These are phyloP conservation scores for Saxidomus purpurata DNA, from an alignment of 1,140 invertebrate genomes.

Conservation along the genomic window DNA sequence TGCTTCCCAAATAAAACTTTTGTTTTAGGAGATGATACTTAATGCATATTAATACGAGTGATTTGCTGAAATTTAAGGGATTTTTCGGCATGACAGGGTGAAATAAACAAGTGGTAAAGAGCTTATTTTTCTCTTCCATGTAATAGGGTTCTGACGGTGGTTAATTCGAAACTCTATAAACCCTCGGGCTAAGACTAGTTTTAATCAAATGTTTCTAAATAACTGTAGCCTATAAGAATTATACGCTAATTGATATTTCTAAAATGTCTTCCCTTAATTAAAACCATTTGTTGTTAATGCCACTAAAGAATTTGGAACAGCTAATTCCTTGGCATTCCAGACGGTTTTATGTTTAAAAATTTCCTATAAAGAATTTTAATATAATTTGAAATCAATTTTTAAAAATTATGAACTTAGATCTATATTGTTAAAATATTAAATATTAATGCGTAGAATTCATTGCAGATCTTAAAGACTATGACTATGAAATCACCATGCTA, in stretches of 20 bases:
- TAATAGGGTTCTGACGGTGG: neutral
- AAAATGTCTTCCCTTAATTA: neutral
- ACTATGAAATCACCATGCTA: no score
- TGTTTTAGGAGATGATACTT: neutral
- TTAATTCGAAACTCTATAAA: neutral
- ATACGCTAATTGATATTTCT: neutral
- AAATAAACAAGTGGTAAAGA: neutral
- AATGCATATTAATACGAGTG: neutral
- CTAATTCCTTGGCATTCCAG: neutral
- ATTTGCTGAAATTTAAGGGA: neutral
- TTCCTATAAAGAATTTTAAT: neutral
- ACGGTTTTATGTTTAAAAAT: neutral
- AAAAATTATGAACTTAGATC: no score
- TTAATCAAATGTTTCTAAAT: neutral
- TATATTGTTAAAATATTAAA: no score
- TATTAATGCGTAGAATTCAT: no score
- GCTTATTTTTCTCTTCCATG: neutral
- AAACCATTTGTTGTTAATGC: conserved; percentile 16
- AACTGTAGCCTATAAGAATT: neutral
- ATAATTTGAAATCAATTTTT: neutral
- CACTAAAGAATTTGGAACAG: neutral
- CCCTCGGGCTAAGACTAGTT: neutral
- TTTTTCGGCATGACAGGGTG: neutral
- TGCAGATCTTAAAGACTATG: no score
- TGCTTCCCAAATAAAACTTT: neutral